Evolutionary conservation across 2,888 invertebrate genomes (phyloP).

Genomic region (Drosophila tanythrix): DNA sequence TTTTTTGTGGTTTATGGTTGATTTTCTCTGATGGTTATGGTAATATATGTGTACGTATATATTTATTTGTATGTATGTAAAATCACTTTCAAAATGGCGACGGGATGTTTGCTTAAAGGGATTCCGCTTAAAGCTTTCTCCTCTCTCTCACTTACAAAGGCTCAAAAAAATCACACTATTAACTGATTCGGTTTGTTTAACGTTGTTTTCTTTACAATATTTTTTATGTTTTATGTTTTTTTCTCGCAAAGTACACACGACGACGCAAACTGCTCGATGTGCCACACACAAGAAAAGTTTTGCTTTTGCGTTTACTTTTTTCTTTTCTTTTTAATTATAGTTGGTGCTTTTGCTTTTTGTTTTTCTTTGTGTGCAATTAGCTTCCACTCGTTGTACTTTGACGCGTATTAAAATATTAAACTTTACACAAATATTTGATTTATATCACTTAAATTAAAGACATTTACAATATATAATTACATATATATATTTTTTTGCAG

Average conservation of each 20-base stretch:
- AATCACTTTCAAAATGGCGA: constrained; percentile 80
- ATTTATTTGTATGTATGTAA: constrained; percentile 68
- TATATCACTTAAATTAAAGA: constrained; percentile 78
- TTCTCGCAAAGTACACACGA: constrained; percentile 65
- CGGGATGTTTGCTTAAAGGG: constrained; percentile 75
- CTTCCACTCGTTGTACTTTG: constrained; percentile 81
- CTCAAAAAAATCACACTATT: constrained; percentile 78
- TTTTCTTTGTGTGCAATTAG: constrained; percentile 65
- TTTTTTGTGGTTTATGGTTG: constrained; percentile 30
- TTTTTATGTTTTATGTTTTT: constrained; percentile 27
- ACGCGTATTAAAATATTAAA: constrained; percentile 75
- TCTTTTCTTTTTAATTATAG: constrained; percentile 8
- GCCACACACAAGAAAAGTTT: constrained; percentile 57
- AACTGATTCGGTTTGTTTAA: constrained; percentile 71
- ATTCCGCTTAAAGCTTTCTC: constrained; percentile 79
- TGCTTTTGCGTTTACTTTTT: constrained; percentile 46
- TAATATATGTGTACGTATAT: constrained; percentile 47
- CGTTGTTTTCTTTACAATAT: constrained; percentile 52
- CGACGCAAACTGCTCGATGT: constrained; percentile 29
- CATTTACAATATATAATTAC: constrained; percentile 80
- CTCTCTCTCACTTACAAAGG: constrained; percentile 73
- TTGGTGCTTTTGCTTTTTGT: constrained; percentile 49
- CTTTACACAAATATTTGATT: constrained; percentile 78
- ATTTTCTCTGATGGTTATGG: constrained; percentile 49
- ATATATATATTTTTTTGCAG: constrained; percentile 76